A percentile compares a stretch with the other conserved stretches of the same genome.
Conservation (phyloP, 1,140 invertebrate species). For the Eurosta solidaginis region DNA sequence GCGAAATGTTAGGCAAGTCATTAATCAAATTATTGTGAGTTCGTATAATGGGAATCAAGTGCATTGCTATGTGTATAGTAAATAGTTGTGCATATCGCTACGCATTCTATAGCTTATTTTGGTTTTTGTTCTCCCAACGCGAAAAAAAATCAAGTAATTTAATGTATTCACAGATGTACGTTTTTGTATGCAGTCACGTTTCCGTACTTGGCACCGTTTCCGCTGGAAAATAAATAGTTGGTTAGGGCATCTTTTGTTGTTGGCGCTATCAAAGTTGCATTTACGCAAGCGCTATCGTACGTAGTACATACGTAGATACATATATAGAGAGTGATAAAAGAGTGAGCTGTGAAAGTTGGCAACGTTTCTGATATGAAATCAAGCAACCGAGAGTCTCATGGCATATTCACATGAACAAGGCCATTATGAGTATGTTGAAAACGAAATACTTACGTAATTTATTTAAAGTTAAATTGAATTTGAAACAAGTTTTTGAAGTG, state of each 20-base stretch:
- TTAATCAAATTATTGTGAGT: conserved; percentile 17
- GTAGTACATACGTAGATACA: too few relatives aligned
- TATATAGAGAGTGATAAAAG: too few relatives aligned
- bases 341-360: not conserved
- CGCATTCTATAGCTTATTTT: not conserved
- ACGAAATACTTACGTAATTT: not conserved
- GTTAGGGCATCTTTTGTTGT: not conserved
- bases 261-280: not conserved
- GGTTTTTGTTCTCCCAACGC: not conserved
- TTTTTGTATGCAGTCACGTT: not conserved
- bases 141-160: not conserved
- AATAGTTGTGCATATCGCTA: not conserved
- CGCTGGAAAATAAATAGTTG: not conserved
- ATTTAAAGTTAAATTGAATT: too few relatives aligned
- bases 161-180: not conserved
- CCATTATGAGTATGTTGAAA: not conserved
- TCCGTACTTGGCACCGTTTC: conserved; percentile 4
- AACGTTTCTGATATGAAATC: not conserved
- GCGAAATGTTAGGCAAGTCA: not conserved
- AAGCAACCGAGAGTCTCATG: not conserved
- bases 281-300: not conserved
- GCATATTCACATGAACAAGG: not conserved
- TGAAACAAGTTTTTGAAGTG: too few relatives aligned
- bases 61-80: not conserved
- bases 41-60: conserved; percentile 13